Base-by-base conservation (phyloP, 2,113 vertebrate genomes). In the Ophiodon elongatus region DNA sequence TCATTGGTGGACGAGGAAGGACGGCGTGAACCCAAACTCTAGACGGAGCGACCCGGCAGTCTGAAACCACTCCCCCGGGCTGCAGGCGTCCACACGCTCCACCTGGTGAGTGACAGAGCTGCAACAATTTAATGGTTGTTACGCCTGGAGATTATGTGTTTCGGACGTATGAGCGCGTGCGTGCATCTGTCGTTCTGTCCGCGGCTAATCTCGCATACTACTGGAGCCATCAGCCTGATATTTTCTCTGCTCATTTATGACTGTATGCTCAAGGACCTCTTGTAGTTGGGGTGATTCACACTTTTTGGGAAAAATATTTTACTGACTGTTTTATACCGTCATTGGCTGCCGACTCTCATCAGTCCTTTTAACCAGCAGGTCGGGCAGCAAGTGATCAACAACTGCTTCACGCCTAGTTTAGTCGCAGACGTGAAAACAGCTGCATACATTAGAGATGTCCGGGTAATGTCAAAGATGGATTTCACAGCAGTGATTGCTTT, bases 41-140 rank as follows among this genome's bases (percentile, higher is more conserved):
- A 54, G 65, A 73, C 25, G 54, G 43, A 1, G 43, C 27, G 63
- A 71, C 21, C 57, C 33, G 17, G 37, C 57, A 9, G 29, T 8
- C 64, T 65, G 64, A 69, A 59, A 76, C 43, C 67, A 4, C 67
- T 62, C 14, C 63, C 39, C 73, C 50, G 73, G 35, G 56, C 85
- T 68, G 57, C 62, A 79, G 75, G 67, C 3, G n/a, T 80, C 75
- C 45, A 65, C 54, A 56, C 29, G 1, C 56, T 73, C 39, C 25
- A 76, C 23, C 80, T 37, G 82, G 86, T 92, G 25, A 91, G 88
- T 83, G 14, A 25, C 52, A 57, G 4, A n/a, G 5, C 9, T 13
- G 13, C 56, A 62, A 17, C 14, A 8, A 2, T 1, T 21, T 8
- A 27, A 41, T 1, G 19, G 29, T 52, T 35, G 1, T n/a, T 23